Base-by-base conservation (phyloP, 2,797 vertebrate genomes). In the Nothura maculosa region DNA sequence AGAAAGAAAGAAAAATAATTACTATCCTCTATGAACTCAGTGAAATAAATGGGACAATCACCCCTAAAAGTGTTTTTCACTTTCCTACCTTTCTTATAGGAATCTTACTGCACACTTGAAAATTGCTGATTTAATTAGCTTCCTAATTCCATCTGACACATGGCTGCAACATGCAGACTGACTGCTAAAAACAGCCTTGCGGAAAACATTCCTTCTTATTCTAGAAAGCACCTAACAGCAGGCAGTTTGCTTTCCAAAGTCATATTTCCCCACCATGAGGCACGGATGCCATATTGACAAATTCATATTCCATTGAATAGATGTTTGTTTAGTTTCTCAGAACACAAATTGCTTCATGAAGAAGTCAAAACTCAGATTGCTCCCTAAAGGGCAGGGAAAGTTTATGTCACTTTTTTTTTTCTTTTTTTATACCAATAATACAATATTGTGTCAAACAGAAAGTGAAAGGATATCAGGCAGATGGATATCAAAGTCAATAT, bases 271-370 rank as follows among this genome's bases (percentile, higher is more conserved):
- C 17, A 87, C 36, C 34, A 34, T 62, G 61, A 92, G 38, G 24
- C 32, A 86, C 0, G 1, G 34, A 38, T 63, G 42, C 8, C 19
- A 64, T 91, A 94, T 25, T 89, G 92, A 95, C 25, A 95, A 94
- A 89, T 81, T 67, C 70, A 19, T 21, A 25, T 90, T 89, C 16
- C 21, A 47, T 17, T 93, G 75, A 96, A 90, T 68, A 64, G 57
- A 61, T 4, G 2, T 85, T 92, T 91, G 57, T 84, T 96, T 94
- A 87, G 76, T 89, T 97, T 68, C 68, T 92, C 68, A 87, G 86
- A 92, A 92, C 81, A 80, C 27, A 64, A 92, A 89, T 4, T 90
- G 68, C 55, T 79, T 91, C 81, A 48, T 73, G 68, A 93, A 93
- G 55, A 64, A 87, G 9, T 81, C 55, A 90, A 87, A 94, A 85